A percentile compares a stretch with the other conserved stretches of the same genome.
Evolutionary conservation across 2,888 invertebrate genomes (phyloP).

Genomic region (Dexiosoma caninum): DNA sequence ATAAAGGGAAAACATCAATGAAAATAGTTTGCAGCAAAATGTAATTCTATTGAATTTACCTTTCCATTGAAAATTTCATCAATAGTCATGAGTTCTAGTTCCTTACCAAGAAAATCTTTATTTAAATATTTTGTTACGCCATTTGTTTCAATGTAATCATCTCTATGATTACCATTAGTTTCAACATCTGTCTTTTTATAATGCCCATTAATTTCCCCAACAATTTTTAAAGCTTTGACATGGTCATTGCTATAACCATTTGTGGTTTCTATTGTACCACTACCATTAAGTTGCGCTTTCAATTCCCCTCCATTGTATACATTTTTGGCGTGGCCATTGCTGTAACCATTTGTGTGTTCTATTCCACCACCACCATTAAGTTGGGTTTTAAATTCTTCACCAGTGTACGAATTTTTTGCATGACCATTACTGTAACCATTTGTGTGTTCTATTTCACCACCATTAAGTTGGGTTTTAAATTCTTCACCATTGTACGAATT

Average conservation of each 20-base stretch:
- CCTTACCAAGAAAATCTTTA: constrained; percentile 64
- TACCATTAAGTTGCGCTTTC: not conserved
- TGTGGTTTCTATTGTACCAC: not conserved
- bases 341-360: too few species aligned
- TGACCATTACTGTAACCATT: too few species aligned
- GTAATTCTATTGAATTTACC: constrained; percentile 60
- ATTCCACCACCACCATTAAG: too few species aligned
- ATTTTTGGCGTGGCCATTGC: too few species aligned
- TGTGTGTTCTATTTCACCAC: too few species aligned
- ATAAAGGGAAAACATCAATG: not conserved
- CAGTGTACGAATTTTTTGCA: too few species aligned
- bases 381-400: too few species aligned
- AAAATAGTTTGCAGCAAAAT: too few species aligned
- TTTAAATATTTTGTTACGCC: not conserved
- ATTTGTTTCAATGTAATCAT: constrained; percentile 26
- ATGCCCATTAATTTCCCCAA: not conserved
- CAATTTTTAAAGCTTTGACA: not conserved
- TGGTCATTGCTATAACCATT: not conserved
- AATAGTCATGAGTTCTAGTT: constrained; percentile 90
- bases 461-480: too few species aligned
- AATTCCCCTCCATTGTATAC: too few species aligned
- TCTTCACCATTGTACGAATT: too few species aligned
- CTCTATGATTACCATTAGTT: constrained; percentile 36
- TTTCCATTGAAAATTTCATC: constrained; percentile 98
- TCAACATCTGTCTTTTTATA: constrained; percentile 58